Evolutionary conservation across 1,140 invertebrate genomes (phyloP), one percentile per base, ranked within the genome.

Genomic region (Caenorhabditis tropicalis): DNA sequence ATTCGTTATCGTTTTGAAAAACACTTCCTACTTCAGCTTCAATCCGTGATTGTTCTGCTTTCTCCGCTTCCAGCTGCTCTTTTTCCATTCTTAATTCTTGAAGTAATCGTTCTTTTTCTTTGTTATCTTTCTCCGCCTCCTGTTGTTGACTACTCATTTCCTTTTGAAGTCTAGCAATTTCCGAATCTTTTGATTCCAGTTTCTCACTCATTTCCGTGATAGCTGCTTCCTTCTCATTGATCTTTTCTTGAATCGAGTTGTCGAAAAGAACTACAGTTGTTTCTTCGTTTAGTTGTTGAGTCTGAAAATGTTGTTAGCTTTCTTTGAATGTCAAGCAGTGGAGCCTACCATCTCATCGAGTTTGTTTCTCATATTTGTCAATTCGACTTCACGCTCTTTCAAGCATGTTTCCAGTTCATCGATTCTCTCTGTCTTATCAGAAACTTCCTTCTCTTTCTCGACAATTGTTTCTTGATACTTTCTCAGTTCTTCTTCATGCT

Each of bases 1-100:
- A 51, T 51, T 88, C 86, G 10, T 85, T 82, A 7, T 80, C 81
- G 5, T 82, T 19, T 51, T 87, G 65, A 24, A 88, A 85, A 43
- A 53, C 48, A 21, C 79, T 31, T 81, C 51, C 19, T 29, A 53
- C 39, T 33, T 81, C 21, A 15, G 51, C 81, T n/a, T 51, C 79
- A 74, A 81, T 85, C 12, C 24, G 29, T 58, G 24, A 53, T 29
- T 43, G 43, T 19, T 53, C 82, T 19, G 27, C 24, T 31, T 48
- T 49, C 19, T 82, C 82, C 1, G 82, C 82, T 39, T 49, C 46
- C 4, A 56, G 16, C 6, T 43, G 46, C 19, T 82, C 82, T 74
- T 65, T 58, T 51, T 85, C 48, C 31, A 24, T 79, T 83, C 21
- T 39, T 0, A 81, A 33, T 33, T 53, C 39, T 85, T 31, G n/a